Evolutionary conservation across 2,888 invertebrate genomes (phyloP).

Genomic region (Abrostola triplasia): DNA sequence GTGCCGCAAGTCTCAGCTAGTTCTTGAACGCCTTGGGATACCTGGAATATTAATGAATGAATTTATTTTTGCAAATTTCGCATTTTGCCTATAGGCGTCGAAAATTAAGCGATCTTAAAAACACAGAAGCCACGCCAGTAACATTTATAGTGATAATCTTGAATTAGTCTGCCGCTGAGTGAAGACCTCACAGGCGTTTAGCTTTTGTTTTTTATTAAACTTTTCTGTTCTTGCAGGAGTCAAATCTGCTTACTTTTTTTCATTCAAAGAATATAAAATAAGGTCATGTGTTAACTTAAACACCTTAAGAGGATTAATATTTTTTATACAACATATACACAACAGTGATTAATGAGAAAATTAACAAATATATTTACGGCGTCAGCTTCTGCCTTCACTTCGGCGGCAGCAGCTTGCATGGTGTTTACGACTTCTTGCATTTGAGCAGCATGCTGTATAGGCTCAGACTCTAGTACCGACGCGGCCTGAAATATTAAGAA

Average conservation of each 20-base stretch:
- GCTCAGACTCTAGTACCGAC: conserved; percentile 81
- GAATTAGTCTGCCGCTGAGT: neutral
- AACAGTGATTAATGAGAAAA: neutral
- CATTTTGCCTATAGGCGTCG: too few relatives aligned
- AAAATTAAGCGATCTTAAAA: neutral
- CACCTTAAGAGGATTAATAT: neutral
- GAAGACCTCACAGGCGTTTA: too few relatives aligned
- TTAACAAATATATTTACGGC: conserved; percentile 58
- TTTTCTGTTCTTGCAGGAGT: too few relatives aligned
- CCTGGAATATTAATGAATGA: too few relatives aligned
- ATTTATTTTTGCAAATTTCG: too few relatives aligned
- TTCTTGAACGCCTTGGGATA: conserved; percentile 80
- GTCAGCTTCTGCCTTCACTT: conserved; percentile 79
- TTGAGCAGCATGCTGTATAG: conserved; percentile 79
- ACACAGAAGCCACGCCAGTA: neutral
- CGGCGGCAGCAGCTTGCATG: conserved; percentile 77
- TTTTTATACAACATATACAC: neutral
- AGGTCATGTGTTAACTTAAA: too few relatives aligned
- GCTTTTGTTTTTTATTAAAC: too few relatives aligned
- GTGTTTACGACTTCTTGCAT: conserved; percentile 77
- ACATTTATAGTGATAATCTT: neutral
- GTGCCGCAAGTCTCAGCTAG: conserved; percentile 81
- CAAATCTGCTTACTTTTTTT: neutral
- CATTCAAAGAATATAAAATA: neutral
- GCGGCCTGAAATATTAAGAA: conserved; percentile 65